Conservation (phyloP, 2,113 vertebrate species). For the Chauna torquata region DNA sequence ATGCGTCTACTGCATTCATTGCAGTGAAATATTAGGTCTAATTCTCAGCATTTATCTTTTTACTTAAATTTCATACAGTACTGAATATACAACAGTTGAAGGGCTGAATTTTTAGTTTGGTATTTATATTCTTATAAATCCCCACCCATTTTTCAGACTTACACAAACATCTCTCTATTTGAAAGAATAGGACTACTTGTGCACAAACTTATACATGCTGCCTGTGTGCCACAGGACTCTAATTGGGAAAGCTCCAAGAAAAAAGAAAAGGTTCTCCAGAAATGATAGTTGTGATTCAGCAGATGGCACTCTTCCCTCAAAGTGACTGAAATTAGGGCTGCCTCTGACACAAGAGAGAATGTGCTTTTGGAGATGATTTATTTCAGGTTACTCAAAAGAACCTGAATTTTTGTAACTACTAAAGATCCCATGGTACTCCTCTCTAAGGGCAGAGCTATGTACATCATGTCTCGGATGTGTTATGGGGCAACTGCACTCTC, state of each 20-base stretch:
- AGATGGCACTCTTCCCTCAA: slow-evolving; percentile 63
- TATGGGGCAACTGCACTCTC: neutral
- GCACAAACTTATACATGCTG: neutral
- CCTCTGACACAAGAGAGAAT: neutral
- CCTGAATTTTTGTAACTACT: neutral
- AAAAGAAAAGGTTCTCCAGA: neutral
- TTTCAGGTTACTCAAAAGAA: neutral
- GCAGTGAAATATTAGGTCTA: neutral
- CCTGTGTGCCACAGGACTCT: neutral
- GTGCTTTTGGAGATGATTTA: neutral
- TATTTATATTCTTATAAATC: neutral
- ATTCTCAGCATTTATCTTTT: neutral
- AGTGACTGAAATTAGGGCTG: neutral
- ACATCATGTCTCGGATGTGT: neutral
- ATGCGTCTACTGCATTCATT: neutral
- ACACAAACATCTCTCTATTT: neutral
- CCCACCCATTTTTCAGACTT: neutral
- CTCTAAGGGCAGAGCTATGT: neutral
- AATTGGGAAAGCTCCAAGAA: neutral
- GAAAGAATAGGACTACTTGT: neutral
- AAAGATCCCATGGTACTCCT: neutral
- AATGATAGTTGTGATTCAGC: slow-evolving; percentile 40
- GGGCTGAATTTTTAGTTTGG: neutral
- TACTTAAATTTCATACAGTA: neutral
- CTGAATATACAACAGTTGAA: neutral